Percentiles rank a stretch among this genome's conserved stretches.
phyloP scores from a whole-genome alignment of 1,140 invertebrate species.

The Calosoma granatense region DNA sequence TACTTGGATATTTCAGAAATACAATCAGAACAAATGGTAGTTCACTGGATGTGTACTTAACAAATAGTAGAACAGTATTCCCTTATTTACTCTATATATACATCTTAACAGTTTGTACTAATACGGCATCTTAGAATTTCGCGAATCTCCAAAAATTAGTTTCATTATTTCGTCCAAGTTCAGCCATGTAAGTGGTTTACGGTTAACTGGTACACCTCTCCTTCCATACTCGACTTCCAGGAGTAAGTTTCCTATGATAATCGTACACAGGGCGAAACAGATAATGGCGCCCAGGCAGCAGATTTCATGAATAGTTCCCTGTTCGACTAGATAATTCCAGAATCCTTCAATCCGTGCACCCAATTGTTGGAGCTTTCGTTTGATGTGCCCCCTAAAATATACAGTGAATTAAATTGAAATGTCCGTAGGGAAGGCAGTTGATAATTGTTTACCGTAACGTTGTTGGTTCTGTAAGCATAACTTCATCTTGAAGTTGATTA shows the following conservation, averaged over 20 bases:
- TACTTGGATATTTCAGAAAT: too few relatives aligned
- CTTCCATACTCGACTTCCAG: constrained; percentile 23
- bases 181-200: background rate
- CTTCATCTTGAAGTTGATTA: constrained; percentile 11
- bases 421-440: too few relatives aligned
- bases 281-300: constrained; percentile 26
- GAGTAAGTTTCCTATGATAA: constrained; percentile 25
- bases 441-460: constrained; percentile 13
- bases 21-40: too few relatives aligned
- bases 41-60: too few relatives aligned
- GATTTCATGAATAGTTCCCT: constrained; percentile 22
- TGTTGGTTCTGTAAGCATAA: constrained; percentile 6
- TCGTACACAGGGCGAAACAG: constrained; percentile 28
- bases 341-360: constrained; percentile 14
- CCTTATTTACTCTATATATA: too few relatives aligned
- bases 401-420: too few relatives aligned
- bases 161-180: too few relatives aligned
- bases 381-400: constrained; percentile 15
- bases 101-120: too few relatives aligned
- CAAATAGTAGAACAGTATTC: too few relatives aligned
- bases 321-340: constrained; percentile 20
- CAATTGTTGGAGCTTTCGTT: constrained; percentile 13
- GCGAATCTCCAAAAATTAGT: too few relatives aligned
- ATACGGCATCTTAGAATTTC: too few relatives aligned
- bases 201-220: background rate